phyloP scores from a whole-genome alignment of 2,888 invertebrate species.

The Synanthedon formicaeformis region DNA sequence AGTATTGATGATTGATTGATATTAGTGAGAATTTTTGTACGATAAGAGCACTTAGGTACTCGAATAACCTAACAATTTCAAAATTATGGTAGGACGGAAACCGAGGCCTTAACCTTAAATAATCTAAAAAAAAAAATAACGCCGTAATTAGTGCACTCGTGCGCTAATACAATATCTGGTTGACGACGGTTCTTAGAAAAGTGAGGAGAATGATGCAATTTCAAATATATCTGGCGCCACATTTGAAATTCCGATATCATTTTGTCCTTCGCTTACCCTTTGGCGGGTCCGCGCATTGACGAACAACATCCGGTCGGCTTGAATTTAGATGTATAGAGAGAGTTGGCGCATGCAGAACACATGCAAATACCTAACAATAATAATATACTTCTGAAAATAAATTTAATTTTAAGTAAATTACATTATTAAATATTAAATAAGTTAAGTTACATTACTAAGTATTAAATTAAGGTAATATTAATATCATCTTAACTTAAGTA shows the following conservation, averaged over 20 bases:
- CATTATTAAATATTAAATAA: too few species aligned
- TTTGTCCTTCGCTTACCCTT: constrained; percentile 55
- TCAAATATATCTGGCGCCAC: constrained; percentile 18
- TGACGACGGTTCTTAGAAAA: background rate
- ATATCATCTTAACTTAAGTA: too few species aligned
- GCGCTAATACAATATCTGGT: background rate
- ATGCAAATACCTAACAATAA: too few species aligned
- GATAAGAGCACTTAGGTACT: too few species aligned
- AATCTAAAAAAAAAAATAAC: background rate
- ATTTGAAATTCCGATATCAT: constrained; percentile 42
- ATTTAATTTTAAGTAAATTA: too few species aligned
- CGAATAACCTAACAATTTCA: background rate
- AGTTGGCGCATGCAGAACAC: background rate
- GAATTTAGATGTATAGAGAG: constrained; percentile 5
- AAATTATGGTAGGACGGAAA: background rate
- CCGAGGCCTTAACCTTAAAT: background rate
- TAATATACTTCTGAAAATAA: too few species aligned
- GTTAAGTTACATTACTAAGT: too few species aligned
- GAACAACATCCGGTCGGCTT: constrained; percentile 44
- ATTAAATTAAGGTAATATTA: too few species aligned
- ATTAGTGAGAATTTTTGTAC: too few species aligned
- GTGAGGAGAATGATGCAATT: background rate
- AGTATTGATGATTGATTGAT: too few species aligned
- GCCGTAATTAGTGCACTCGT: background rate
- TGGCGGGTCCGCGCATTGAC: constrained; percentile 21